Evolutionary conservation across 1,140 invertebrate species (phyloP), one percentile per base, ranked within the genome.

Genomic region (Varroa destructor): DNA sequence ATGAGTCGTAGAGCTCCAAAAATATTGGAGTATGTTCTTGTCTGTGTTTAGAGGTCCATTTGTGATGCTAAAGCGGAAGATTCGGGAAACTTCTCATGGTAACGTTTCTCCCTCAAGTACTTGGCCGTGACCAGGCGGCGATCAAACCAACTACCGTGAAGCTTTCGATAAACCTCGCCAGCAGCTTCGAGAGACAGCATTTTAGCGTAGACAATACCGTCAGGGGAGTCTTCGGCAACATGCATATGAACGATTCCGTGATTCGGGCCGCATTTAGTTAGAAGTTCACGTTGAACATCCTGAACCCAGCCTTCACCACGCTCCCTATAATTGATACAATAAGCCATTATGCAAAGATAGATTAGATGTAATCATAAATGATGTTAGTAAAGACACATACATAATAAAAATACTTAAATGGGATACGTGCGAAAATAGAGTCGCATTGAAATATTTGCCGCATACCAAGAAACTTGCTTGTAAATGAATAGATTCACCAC

Each of bases 31-130:
- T 25, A 25, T 8, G 46, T 5, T 51, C 46, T 51, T 51, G 46
- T 5, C 8, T 8, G 25, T 51, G 3, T 8, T 51, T 51, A 67
- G 61, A 67, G 12, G 2, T 67, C 40, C 46, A 67, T 67, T 46
- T 40, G 61, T 40, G 12, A 12, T 1, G 12, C 61, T 12, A 40
- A 67, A 40, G 2, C 61, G 8, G 40, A 12, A 67, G 61, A 67
- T 43, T 67, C 61, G 14, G 61, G 61, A 67, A 67, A 67, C 8
- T 67, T 67, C 61, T 67, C 61, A 46, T 67, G 61, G 46, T 67
- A 67, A 37, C 61, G 61, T 37, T 67, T 46, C 46, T 67, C 61
- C 3, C 61, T 12, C 46, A 67, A 67, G 61, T 67, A 67, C 61
- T 67, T 67, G 14, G 61, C 61, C 10, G 61, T 67, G 37, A 67